A percentile compares a stretch with the other conserved stretches of the same genome.
Conservation (phyloP, 2,888 invertebrate genomes). For the Philonicus albiceps region DNA sequence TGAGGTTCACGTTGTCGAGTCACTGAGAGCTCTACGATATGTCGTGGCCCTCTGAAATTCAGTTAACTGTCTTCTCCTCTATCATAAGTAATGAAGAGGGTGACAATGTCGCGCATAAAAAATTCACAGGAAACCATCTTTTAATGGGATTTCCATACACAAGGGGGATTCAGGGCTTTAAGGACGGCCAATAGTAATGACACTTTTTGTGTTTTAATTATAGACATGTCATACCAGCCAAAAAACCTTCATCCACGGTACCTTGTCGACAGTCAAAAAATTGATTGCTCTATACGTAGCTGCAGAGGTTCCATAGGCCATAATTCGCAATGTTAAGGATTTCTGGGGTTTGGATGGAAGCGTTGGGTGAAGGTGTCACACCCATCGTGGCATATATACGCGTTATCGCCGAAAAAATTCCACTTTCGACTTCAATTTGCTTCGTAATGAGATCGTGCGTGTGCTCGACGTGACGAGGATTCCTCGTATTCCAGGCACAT, state of each 20-base stretch:
- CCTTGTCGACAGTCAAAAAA: background rate
- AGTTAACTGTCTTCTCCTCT: background rate
- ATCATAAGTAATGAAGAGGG: background rate
- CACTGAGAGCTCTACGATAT: background rate
- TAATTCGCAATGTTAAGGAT: background rate
- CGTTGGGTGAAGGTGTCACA: background rate
- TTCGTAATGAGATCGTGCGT: background rate
- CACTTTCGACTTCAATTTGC: background rate
- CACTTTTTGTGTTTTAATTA: background rate
- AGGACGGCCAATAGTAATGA: background rate
- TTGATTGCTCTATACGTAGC: background rate
- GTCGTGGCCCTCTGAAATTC: background rate
- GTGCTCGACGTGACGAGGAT: background rate
- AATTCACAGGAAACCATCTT: background rate
- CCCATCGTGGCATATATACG: background rate
- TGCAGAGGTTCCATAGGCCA: background rate
- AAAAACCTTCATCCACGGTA: background rate
- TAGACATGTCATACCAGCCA: background rate
- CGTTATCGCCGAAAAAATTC: background rate
- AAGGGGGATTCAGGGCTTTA: background rate
- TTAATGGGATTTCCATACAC: background rate
- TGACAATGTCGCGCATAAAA: background rate
- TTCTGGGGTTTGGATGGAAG: background rate
- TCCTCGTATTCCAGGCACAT: background rate
- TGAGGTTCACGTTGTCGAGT: background rate